Conservation (phyloP, 2,797 vertebrate genomes). For the Pseudopleuronectes americanus region DNA sequence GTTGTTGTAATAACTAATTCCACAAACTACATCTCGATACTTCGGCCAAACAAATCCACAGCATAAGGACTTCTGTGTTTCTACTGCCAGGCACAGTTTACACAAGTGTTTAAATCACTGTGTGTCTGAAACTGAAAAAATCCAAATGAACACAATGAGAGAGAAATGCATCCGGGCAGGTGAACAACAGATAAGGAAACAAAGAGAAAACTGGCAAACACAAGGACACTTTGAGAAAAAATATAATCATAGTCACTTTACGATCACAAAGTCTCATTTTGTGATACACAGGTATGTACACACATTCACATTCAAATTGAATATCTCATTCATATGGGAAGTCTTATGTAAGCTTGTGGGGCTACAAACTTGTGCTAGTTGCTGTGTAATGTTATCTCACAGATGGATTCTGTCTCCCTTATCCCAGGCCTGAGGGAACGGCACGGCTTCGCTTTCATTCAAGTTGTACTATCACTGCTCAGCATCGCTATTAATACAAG, state of each 20-base stretch:
- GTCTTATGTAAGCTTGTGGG: conserved; percentile 72
- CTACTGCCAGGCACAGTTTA: conserved; percentile 13
- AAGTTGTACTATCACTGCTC: conserved; percentile 75
- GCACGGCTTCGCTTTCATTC: conserved; percentile 73
- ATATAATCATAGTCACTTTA: conserved; percentile 28
- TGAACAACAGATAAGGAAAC: conserved; percentile 23
- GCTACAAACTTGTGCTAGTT: conserved; percentile 71
- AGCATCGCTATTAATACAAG: conserved; percentile 76
- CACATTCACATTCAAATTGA: conserved; percentile 41
- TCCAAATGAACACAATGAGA: conserved; percentile 14
- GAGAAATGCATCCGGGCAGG: background rate
- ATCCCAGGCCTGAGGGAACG: conserved; percentile 68
- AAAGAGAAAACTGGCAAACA: conserved; percentile 5
- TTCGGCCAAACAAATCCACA: background rate
- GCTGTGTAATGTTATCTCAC: conserved; percentile 77
- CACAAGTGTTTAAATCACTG: conserved; percentile 16
- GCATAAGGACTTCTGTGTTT: background rate
- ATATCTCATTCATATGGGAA: conserved; percentile 69
- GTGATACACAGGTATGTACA: conserved; percentile 8
- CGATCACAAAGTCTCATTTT: conserved; percentile 35
- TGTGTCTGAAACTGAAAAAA: conserved; percentile 30
- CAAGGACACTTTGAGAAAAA: conserved; percentile 10
- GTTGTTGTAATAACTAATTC: background rate
- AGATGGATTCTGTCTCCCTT: conserved; percentile 76
- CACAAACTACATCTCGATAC: background rate